phyloP scores from a whole-genome alignment of 1,140 invertebrate species.

The Mycetomoellerius zeteki region DNA sequence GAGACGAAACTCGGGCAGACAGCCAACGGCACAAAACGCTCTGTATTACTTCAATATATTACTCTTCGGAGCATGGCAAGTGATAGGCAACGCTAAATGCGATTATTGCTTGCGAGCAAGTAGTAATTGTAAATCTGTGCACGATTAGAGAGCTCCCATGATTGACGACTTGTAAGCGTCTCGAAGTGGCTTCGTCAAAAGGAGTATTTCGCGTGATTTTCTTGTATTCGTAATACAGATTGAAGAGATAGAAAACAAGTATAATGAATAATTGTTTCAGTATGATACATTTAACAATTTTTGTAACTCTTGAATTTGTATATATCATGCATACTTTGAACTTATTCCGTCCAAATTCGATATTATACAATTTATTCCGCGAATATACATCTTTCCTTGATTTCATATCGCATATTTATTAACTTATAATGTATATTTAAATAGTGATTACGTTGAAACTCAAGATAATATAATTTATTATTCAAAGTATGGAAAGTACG shows the following conservation, averaged over 20 bases:
- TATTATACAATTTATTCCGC: not conserved
- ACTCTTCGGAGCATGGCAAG: not conserved
- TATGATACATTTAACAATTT: not conserved
- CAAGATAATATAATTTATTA: constrained; percentile 6
- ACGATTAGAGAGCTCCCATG: no score
- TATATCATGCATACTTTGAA: not conserved
- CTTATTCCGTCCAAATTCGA: not conserved
- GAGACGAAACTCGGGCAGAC: not conserved
- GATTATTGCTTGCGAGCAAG: not conserved
- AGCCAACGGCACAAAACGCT: constrained; percentile 2
- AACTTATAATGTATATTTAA: not conserved
- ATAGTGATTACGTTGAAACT: not conserved
- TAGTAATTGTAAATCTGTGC: not conserved
- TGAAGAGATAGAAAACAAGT: not conserved
- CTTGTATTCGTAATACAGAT: not conserved
- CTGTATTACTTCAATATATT: not conserved
- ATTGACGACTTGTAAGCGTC: not conserved
- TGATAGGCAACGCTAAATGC: not conserved
- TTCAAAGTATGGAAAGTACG: not conserved
- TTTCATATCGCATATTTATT: constrained; percentile 1
- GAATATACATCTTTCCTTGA: not conserved
- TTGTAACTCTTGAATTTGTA: not conserved
- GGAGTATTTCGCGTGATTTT: not conserved
- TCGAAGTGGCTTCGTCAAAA: not conserved
- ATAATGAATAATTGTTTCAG: not conserved